Percentiles rank a stretch among this genome's conserved stretches.
phyloP scores from a whole-genome alignment of 1,140 invertebrate genomes.

The Lucilia sericata region DNA sequence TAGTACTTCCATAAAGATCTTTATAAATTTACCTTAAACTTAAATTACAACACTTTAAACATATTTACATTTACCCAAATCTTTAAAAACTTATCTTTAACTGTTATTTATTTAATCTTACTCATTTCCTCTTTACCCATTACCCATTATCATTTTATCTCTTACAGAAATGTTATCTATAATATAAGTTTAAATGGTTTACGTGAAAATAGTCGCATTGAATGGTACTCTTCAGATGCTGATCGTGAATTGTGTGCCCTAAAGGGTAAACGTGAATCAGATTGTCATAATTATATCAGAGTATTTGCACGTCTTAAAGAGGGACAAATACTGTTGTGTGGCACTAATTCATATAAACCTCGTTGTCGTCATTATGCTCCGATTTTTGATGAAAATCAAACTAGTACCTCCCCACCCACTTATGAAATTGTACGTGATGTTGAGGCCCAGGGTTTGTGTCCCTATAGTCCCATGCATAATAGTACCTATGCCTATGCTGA shows the following conservation, averaged over 20 bases:
- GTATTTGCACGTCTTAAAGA: constrained; percentile 79
- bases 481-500: constrained; percentile 89
- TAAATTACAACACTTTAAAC: not conserved
- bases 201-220: constrained; percentile 76
- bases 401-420: constrained; percentile 21
- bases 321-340: constrained; percentile 88
- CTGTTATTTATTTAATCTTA: constrained; percentile 47
- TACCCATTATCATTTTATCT: not conserved
- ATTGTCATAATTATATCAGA: constrained; percentile 96
- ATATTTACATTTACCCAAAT: not conserved
- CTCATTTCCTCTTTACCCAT: not conserved
- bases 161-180: constrained; percentile 78
- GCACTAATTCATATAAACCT: constrained; percentile 97
- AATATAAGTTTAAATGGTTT: constrained; percentile 82
- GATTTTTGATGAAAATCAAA: constrained; percentile 25
- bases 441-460: constrained; percentile 88
- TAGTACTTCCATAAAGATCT: not conserved
- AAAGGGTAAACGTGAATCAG: constrained; percentile 87
- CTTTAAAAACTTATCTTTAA: constrained; percentile 29
- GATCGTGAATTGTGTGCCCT: constrained; percentile 86
- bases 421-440: constrained; percentile 74
- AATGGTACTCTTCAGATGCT: constrained; percentile 85
- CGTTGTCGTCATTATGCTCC: constrained; percentile 77
- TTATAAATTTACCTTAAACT: not conserved
- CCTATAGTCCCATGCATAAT: constrained; percentile 93